A percentile compares a stretch with the other conserved stretches of the same genome.
These are phyloP conservation scores for Bombus pascuorum DNA, from an alignment of 1,140 invertebrate genomes.

Conservation along the genomic window DNA sequence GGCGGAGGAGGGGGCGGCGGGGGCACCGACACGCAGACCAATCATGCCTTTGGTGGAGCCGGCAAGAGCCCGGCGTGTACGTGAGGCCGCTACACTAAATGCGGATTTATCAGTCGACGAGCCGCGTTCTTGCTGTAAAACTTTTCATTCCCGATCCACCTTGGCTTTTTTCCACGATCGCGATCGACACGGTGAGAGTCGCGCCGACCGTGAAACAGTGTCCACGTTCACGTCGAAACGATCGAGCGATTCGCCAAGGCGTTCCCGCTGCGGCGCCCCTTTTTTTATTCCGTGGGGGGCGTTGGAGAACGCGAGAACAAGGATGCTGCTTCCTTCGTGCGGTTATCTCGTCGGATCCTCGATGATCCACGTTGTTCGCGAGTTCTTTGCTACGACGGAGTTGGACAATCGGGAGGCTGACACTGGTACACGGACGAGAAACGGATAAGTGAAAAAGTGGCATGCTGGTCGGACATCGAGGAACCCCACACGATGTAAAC, in stretches of 20 bases:
- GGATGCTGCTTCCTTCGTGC: constrained; percentile 31
- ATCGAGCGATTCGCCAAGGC: constrained; percentile 32
- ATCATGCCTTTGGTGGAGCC: constrained; percentile 76
- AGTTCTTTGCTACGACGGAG: background rate
- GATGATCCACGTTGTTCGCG: background rate
- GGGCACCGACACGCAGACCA: constrained; percentile 70
- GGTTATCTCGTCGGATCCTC: background rate
- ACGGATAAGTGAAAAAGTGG: constrained; percentile 55
- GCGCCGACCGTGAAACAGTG: background rate
- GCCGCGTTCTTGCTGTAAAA: constrained; percentile 50
- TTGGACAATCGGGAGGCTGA: background rate
- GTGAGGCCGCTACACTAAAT: constrained; percentile 63
- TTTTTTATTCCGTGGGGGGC: constrained; percentile 10
- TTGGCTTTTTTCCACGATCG: background rate
- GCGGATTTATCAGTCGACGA: constrained; percentile 62
- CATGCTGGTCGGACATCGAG: constrained; percentile 21
- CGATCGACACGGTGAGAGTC: background rate
- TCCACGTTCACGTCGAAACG: background rate
- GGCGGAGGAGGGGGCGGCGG: constrained; percentile 52
- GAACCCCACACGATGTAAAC: background rate
- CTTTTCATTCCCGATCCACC: constrained; percentile 34
- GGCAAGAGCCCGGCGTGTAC: constrained; percentile 75
- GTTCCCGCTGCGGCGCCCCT: constrained; percentile 19
- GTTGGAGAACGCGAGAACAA: constrained; percentile 34
- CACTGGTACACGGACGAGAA: constrained; percentile 1